Percentiles rank a stretch among this genome's conserved stretches.
Evolutionary conservation across 2,797 vertebrate species (phyloP).

Genomic region (Arremon aurantiirostris): DNA sequence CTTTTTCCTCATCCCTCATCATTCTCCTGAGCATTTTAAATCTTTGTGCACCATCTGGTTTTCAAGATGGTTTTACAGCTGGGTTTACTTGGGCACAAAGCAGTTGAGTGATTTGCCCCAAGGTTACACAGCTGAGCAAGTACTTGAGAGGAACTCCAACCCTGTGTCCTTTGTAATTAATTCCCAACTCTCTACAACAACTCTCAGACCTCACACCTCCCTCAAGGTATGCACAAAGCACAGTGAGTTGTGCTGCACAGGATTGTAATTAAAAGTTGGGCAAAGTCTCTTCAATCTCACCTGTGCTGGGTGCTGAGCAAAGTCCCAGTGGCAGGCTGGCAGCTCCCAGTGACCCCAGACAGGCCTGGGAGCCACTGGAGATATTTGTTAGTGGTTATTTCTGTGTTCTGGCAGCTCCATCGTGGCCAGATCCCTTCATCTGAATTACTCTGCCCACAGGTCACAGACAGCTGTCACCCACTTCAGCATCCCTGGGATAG

Average conservation of each 20-base stretch:
- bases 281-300: neutral
- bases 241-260: neutral
- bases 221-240: neutral
- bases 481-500: neutral
- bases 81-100: conserved; percentile 27
- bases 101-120: conserved; percentile 25
- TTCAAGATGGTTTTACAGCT: conserved; percentile 34
- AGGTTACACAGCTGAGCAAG: conserved; percentile 45
- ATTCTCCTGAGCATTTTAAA: neutral
- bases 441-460: neutral
- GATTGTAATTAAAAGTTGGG: neutral
- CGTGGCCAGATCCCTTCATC: neutral
- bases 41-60: conserved; percentile 42
- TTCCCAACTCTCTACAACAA: neutral
- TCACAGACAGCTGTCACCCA: neutral
- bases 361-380: neutral
- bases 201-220: neutral
- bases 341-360: neutral
- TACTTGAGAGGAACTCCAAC: neutral
- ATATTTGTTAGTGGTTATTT: neutral
- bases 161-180: neutral
- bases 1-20: neutral
- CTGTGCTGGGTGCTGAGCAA: neutral
- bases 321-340: neutral
- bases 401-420: neutral